These are phyloP conservation scores for Allolobophora icterica DNA, from an alignment of 2,888 invertebrate genomes.

Conservation along the genomic window DNA sequence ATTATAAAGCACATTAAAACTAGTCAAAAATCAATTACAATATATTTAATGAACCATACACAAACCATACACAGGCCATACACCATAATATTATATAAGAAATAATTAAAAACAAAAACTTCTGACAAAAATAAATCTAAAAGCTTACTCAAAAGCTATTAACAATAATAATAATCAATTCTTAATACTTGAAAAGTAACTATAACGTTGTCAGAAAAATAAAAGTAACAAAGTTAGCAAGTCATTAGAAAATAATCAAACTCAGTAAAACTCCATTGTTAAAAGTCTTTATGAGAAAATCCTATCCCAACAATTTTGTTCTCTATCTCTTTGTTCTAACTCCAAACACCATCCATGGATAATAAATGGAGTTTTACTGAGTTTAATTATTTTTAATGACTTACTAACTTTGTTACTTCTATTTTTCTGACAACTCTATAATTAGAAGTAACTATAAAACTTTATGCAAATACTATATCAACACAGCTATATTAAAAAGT, in stretches of 20 bases:
- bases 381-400: too few relatives aligned
- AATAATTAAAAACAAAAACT: not conserved
- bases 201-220: not conserved
- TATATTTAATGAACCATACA: too few relatives aligned
- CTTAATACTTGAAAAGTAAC: not conserved
- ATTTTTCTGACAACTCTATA: too few relatives aligned
- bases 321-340: too few relatives aligned
- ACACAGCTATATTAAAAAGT: not conserved
- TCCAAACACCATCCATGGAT: too few relatives aligned
- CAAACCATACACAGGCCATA: not conserved
- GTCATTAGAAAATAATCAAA: not conserved
- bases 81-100: not conserved
- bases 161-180: not conserved
- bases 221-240: not conserved
- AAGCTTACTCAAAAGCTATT: not conserved
- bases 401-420: too few relatives aligned
- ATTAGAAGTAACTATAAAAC: not conserved
- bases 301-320: too few relatives aligned
- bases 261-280: not conserved
- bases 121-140: not conserved
- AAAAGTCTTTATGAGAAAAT: too few relatives aligned
- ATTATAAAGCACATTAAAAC: not conserved
- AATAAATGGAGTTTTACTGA: too few relatives aligned
- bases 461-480: not conserved
- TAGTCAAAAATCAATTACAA: not conserved